Evolutionary conservation across 1,140 invertebrate genomes (phyloP).

Genomic region (Sminthurides bifidus): DNA sequence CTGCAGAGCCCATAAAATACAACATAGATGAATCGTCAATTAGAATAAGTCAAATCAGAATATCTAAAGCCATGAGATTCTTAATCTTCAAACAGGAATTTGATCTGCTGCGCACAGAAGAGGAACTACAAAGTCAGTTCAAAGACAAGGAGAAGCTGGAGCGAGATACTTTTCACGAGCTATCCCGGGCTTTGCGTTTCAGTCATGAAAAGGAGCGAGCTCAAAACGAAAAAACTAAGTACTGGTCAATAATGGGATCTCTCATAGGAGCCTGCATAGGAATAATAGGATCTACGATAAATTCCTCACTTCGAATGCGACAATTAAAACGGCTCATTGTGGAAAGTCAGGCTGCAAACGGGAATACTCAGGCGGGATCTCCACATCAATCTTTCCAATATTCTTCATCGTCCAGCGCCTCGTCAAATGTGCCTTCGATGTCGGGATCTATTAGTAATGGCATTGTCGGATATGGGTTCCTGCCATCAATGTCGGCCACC

Average conservation of each 20-base stretch:
- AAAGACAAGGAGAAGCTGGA: slow-evolving; percentile 43
- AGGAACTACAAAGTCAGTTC: slow-evolving; percentile 18
- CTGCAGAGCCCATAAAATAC: background rate
- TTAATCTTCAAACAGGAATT: too few species aligned
- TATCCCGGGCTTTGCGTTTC: slow-evolving; percentile 54
- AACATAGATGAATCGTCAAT: background rate
- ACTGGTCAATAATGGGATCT: slow-evolving; percentile 62
- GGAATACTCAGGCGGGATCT: background rate
- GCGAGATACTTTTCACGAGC: slow-evolving; percentile 48
- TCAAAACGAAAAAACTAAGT: slow-evolving; percentile 61
- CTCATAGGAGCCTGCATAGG: slow-evolving; percentile 42
- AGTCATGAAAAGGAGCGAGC: slow-evolving; percentile 60
- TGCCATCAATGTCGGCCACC: too few species aligned
- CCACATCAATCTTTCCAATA: too few species aligned
- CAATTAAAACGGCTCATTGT: slow-evolving; percentile 11
- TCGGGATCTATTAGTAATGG: too few species aligned
- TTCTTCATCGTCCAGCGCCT: too few species aligned
- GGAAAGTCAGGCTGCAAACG: background rate
- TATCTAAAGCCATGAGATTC: too few species aligned
- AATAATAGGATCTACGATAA: slow-evolving; percentile 25
- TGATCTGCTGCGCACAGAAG: slow-evolving; percentile 28
- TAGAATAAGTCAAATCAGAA: too few species aligned
- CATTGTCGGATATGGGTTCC: too few species aligned
- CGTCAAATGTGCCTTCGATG: too few species aligned
- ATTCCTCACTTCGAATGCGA: slow-evolving; percentile 16